Percentiles rank a stretch among this genome's conserved stretches.
These are phyloP conservation scores for Hydraecia micacea DNA, from an alignment of 2,888 invertebrate species.

Conservation along the genomic window DNA sequence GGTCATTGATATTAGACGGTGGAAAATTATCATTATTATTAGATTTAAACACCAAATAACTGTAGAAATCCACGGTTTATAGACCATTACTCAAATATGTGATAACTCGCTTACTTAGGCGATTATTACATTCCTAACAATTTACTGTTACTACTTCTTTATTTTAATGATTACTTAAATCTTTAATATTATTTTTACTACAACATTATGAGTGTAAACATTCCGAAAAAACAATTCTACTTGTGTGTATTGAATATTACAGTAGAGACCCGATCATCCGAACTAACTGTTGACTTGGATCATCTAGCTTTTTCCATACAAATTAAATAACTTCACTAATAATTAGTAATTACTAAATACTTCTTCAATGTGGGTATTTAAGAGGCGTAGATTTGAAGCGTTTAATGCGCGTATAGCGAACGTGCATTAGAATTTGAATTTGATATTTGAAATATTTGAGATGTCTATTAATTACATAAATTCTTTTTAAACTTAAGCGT, in stretches of 20 bases:
- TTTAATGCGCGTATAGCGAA: background rate
- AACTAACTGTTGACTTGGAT: background rate
- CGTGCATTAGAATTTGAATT: background rate
- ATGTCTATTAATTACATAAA: background rate
- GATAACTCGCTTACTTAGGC: constrained; percentile 58
- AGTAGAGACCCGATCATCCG: constrained; percentile 47
- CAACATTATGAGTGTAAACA: constrained; percentile 50
- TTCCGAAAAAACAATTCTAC: constrained; percentile 46
- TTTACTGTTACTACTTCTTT: constrained; percentile 57
- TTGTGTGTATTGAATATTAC: constrained; percentile 39
- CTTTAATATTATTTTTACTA: constrained; percentile 41
- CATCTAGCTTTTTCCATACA: background rate
- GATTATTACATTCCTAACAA: constrained; percentile 56
- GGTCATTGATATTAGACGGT: constrained; percentile 26
- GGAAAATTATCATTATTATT: constrained; percentile 8
- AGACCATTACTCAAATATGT: constrained; percentile 38
- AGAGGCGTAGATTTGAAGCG: background rate
- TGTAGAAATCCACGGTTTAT: constrained; percentile 27
- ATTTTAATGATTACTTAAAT: constrained; percentile 51
- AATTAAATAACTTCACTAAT: constrained; percentile 1
- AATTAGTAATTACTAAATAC: constrained; percentile 12
- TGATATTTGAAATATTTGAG: background rate
- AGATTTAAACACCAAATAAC: constrained; percentile 17
- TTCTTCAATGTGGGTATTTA: background rate
- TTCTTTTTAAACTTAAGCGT: constrained; percentile 39